phyloP scores from a whole-genome alignment of 1,140 invertebrate species.

The Lanistes nyassanus region DNA sequence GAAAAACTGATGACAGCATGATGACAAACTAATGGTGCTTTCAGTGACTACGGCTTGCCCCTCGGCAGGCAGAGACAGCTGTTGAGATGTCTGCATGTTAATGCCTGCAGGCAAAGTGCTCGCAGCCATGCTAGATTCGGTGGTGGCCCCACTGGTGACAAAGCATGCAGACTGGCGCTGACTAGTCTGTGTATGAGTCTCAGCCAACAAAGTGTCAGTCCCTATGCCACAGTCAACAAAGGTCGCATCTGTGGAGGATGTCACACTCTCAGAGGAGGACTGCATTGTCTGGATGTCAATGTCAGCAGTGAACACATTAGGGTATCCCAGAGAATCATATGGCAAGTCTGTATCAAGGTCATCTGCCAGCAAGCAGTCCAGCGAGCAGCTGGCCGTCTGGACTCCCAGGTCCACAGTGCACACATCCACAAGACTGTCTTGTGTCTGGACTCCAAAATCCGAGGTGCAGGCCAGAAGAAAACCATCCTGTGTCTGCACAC shows the following conservation, averaged over 20 bases:
- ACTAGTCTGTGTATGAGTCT: slow-evolving; percentile 1
- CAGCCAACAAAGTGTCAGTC: background rate
- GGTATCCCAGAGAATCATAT: no score
- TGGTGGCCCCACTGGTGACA: no score
- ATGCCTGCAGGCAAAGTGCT: background rate
- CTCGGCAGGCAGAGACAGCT: no score
- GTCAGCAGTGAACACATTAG: no score
- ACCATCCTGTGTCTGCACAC: slow-evolving; percentile 16
- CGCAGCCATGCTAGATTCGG: background rate
- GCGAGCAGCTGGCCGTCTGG: background rate
- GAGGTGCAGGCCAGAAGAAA: slow-evolving; percentile 11
- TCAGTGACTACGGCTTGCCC: no score
- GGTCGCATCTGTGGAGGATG: background rate
- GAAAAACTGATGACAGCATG: no score
- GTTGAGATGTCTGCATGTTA: background rate
- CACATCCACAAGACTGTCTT: background rate
- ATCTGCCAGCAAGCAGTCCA: slow-evolving; percentile 12
- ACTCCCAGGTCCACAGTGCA: slow-evolving; percentile 18
- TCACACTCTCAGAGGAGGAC: background rate
- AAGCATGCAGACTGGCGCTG: background rate
- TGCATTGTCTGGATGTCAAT: no score
- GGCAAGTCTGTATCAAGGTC: background rate
- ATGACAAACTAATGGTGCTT: no score
- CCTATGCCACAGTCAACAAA: slow-evolving; percentile 4
- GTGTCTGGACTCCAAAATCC: slow-evolving; percentile 18